These are phyloP conservation scores for Nebria ingens DNA, from an alignment of 1,140 invertebrate genomes.

Conservation along the genomic window DNA sequence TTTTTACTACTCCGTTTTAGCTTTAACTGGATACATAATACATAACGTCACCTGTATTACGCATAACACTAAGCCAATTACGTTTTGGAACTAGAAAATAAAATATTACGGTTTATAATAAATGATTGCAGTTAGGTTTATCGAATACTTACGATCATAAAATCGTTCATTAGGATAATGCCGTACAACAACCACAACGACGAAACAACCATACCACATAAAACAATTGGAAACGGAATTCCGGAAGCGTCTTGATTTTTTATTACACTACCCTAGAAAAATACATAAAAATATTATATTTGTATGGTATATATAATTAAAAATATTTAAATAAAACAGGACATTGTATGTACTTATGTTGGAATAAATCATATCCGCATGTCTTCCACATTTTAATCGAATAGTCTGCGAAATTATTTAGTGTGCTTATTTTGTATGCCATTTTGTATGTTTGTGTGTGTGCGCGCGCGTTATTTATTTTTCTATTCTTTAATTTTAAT, in stretches of 20 bases:
- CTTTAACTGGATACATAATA: not conserved
- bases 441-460: too few species aligned
- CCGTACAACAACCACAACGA: conserved; percentile 73
- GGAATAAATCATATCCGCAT: too few species aligned
- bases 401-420: too few species aligned
- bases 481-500: not conserved
- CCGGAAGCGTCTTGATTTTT: conserved; percentile 62
- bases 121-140: too few species aligned
- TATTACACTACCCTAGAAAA: conserved; percentile 54
- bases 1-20: too few species aligned
- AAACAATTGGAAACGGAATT: conserved; percentile 72
- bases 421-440: too few species aligned
- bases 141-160: conserved; percentile 59
- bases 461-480: too few species aligned
- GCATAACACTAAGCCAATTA: conserved; percentile 47
- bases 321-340: too few species aligned
- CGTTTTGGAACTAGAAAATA: conserved; percentile 55
- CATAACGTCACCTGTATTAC: conserved; percentile 46
- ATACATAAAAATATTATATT: conserved; percentile 16
- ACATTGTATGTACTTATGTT: too few species aligned
- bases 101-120: conserved; percentile 34
- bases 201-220: conserved; percentile 63
- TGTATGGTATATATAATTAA: too few species aligned
- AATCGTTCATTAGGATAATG: conserved; percentile 61
- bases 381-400: too few species aligned